A percentile compares a stretch with the other conserved stretches of the same genome.
phyloP scores from a whole-genome alignment of 2,113 vertebrate genomes.

The Mustela nigripes region DNA sequence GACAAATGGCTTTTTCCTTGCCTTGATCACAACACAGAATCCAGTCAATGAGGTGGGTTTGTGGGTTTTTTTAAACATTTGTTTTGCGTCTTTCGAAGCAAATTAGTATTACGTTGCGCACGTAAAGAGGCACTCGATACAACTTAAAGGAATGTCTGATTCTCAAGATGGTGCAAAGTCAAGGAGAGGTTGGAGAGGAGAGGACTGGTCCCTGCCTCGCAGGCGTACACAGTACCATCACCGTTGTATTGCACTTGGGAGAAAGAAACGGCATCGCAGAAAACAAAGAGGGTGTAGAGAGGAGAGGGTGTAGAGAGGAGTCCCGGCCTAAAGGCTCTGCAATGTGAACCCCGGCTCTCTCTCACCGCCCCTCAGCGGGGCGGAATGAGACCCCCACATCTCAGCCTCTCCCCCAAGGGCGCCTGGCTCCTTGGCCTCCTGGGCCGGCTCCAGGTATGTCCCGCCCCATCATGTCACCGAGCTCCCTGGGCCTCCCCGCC shows the following conservation, averaged over 20 bases:
- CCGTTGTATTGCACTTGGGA: not conserved
- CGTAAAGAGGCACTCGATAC: not conserved
- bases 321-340: not conserved
- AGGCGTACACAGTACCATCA: not conserved
- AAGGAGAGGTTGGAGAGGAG: not conserved
- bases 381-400: not conserved
- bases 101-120: not conserved
- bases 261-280: not conserved
- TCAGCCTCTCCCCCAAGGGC: not conserved
- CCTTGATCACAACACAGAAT: constrained; percentile 11
- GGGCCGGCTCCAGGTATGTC: not conserved
- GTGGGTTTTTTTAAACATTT: not conserved
- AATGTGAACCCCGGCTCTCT: not conserved
- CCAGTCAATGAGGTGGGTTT: not conserved
- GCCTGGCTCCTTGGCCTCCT: not conserved
- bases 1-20: not conserved
- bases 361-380: no score
- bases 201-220: not conserved
- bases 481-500: not conserved
- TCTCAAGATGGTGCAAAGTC: not conserved
- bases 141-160: constrained; percentile 6
- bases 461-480: not conserved
- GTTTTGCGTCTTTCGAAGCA: not conserved
- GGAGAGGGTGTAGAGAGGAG: not conserved
- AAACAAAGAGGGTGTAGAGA: no score